These are phyloP conservation scores for Pangasius krempfi DNA, from an alignment of 2,797 vertebrate species.

Conservation along the genomic window DNA sequence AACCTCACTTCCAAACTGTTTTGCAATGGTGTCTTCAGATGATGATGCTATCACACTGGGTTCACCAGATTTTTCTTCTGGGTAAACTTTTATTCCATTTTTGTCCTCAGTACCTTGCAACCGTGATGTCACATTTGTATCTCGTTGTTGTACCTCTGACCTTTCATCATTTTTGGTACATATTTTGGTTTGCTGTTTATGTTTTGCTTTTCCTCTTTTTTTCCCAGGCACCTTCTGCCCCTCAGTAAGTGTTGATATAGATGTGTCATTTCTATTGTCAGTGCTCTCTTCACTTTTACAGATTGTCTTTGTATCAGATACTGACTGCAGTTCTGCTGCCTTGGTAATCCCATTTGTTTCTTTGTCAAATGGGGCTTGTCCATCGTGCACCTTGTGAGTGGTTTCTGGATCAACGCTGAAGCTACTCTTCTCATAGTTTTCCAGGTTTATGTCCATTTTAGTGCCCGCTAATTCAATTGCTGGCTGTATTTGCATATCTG, in stretches of 20 bases:
- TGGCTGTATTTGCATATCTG: slow-evolving; percentile 18
- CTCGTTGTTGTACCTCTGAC: slow-evolving; percentile 13
- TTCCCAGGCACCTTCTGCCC: slow-evolving; percentile 28
- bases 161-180: slow-evolving; percentile 46
- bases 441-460: slow-evolving; percentile 8
- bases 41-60: slow-evolving; percentile 17
- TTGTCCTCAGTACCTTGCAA: slow-evolving; percentile 63
- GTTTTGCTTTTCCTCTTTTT: slow-evolving; percentile 41
- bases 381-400: neutral
- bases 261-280: neutral
- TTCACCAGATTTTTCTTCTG: slow-evolving; percentile 54
- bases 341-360: neutral
- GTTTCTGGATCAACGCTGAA: slow-evolving; percentile 18
- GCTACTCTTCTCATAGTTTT: neutral
- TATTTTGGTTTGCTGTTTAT: slow-evolving; percentile 33
- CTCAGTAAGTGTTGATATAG: neutral
- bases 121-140: slow-evolving; percentile 31
- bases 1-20: neutral
- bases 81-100: slow-evolving; percentile 66
- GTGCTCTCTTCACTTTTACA: slow-evolving; percentile 15
- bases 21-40: neutral
- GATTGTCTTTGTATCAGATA: slow-evolving; percentile 8
- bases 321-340: neutral
- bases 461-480: slow-evolving; percentile 15
- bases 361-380: neutral